phyloP scores from a whole-genome alignment of 2,888 invertebrate genomes.

The Tyria jacobaeae region DNA sequence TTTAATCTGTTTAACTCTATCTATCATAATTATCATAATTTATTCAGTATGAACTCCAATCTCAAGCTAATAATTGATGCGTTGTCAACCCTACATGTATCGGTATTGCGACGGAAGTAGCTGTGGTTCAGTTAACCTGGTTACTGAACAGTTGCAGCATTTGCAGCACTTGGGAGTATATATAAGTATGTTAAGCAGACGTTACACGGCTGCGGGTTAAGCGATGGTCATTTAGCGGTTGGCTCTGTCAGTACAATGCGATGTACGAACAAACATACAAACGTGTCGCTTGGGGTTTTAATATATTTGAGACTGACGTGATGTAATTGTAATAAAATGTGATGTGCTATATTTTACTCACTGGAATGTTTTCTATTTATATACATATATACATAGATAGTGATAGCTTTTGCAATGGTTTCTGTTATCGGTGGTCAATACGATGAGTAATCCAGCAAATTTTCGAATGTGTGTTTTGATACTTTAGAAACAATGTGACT shows the following conservation, averaged over 20 bases:
- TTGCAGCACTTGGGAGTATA: too few species aligned
- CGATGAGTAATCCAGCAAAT: neutral
- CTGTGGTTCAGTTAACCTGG: neutral
- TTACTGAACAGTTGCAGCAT: too few species aligned
- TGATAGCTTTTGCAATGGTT: slow-evolving; percentile 23
- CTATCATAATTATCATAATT: slow-evolving; percentile 8
- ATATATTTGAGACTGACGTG: slow-evolving; percentile 75
- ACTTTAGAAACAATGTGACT: neutral
- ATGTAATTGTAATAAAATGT: slow-evolving; percentile 62
- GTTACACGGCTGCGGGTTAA: too few species aligned
- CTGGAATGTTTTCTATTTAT: slow-evolving; percentile 63
- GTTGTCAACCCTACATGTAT: slow-evolving; percentile 15
- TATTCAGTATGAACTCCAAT: slow-evolving; percentile 1
- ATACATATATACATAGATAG: slow-evolving; percentile 43
- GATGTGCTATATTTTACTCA: slow-evolving; percentile 74
- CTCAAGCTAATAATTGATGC: slow-evolving; percentile 9
- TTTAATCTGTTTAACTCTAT: too few species aligned
- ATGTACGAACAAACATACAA: slow-evolving; percentile 26
- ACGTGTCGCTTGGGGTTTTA: slow-evolving; percentile 41
- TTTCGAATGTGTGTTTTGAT: too few species aligned
- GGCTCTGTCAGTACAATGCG: neutral
- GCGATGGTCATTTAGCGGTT: neutral
- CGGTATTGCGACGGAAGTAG: neutral
- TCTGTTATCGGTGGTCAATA: slow-evolving; percentile 25
- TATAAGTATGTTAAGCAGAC: too few species aligned